Evolutionary conservation across 2,113 vertebrate genomes (phyloP), one percentile per base, ranked within the genome.

Genomic region (Epinephelus moara): DNA sequence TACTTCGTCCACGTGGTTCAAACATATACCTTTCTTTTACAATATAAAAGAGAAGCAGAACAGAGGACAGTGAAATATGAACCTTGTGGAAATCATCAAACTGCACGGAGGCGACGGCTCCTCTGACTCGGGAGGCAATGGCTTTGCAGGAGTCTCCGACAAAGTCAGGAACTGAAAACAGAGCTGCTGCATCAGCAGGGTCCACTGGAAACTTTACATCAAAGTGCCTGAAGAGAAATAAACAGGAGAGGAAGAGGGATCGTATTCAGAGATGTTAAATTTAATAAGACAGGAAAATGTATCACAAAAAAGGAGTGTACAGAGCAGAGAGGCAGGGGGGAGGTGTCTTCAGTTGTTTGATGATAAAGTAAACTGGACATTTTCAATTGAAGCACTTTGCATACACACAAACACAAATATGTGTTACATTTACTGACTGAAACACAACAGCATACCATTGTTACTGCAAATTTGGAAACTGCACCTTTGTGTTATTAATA

Each of bases 41-140:
- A 45, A 11, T 45, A 12, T 45, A 45, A 12, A 42, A 45, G 42
- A 45, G 11, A 37, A 45, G 11, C 42, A 45, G 27, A 11, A 18
- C 15, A 62, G 60, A 25, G 4, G 0, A 27, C 10, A 3, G 47
- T 13, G 40, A 15, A 1, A 49, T 1, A n/a, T 59, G 5, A 33
- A 97, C 97, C 95, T 98, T 98, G 67, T 98, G 97, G 94, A 98
- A 98, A 88, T 98, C 97, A 0, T 98, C 97, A 0, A 98, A 98
- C 91, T 97, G 97, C 91, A 98, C 97, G 0, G 96, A 96, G 1
- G 97, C 97, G 7, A 98, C 97, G 0, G 97, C 96, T 4, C 97
- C 97, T 12, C 97, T 88, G 85, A 98, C 95, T 30, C 95, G 94
- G 6, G 97, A 98, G 0, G 97, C 97, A 3, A 98, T 94, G 81